Conservation (phyloP, 2,797 vertebrate species). For the Scomberomorus guttatus region DNA sequence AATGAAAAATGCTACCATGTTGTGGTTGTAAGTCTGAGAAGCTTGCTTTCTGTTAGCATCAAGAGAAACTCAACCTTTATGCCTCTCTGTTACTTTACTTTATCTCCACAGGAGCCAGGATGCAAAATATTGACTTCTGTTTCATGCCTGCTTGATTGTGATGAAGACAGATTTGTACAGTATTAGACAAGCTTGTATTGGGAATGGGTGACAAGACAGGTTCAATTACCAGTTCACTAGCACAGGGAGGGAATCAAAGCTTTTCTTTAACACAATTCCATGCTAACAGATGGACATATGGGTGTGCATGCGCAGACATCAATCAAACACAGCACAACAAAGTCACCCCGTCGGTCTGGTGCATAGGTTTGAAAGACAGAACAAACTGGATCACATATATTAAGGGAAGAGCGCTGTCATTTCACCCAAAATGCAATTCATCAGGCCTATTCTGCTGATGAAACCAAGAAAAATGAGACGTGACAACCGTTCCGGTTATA, state of each 20-base stretch:
- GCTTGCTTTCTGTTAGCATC: background rate
- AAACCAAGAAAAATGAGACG: slow-evolving; percentile 62
- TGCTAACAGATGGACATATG: slow-evolving; percentile 45
- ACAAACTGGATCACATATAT: slow-evolving; percentile 54
- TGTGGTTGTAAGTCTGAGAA: slow-evolving; percentile 8
- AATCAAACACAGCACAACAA: slow-evolving; percentile 51
- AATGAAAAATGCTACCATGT: slow-evolving; percentile 15
- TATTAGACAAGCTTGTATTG: slow-evolving; percentile 52
- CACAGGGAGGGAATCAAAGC: slow-evolving; percentile 56
- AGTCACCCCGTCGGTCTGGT: slow-evolving; percentile 20
- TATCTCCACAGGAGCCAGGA: slow-evolving; percentile 46
- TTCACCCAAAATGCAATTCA: slow-evolving; percentile 62
- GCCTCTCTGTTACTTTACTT: slow-evolving; percentile 29
- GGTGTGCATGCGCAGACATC: slow-evolving; percentile 11
- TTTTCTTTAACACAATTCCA: slow-evolving; percentile 49
- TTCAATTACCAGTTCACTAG: slow-evolving; percentile 49
- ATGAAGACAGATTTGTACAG: slow-evolving; percentile 68
- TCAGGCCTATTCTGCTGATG: slow-evolving; percentile 58
- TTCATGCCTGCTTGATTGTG: slow-evolving; percentile 66
- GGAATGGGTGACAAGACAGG: slow-evolving; percentile 33
- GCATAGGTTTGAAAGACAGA: slow-evolving; percentile 53
- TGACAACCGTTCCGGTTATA: slow-evolving; percentile 60
- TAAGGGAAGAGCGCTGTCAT: slow-evolving; percentile 49
- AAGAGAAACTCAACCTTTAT: slow-evolving; percentile 22
- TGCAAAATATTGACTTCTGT: slow-evolving; percentile 62